A percentile compares a stretch with the other conserved stretches of the same genome.
phyloP scores from a whole-genome alignment of 1,140 invertebrate species.

The Condylostylus longicornis region DNA sequence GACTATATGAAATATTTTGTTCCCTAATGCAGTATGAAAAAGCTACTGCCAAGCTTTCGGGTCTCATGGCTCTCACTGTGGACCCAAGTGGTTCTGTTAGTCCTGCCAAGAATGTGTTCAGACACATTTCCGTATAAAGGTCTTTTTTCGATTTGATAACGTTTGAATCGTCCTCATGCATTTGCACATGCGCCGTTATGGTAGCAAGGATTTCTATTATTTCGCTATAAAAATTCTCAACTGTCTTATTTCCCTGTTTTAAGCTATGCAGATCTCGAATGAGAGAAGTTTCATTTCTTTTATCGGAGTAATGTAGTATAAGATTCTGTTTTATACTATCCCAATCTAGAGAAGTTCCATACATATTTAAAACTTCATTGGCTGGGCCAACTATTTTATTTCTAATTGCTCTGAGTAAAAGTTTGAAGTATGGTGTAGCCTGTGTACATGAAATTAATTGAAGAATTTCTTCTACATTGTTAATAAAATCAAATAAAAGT shows the following conservation, averaged over 20 bases:
- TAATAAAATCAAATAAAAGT: too few relatives aligned
- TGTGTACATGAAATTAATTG: too few relatives aligned
- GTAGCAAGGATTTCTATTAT: conserved; percentile 3
- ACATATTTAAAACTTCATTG: conserved; percentile 2
- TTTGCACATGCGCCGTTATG: conserved; percentile 1
- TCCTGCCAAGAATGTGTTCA: conserved; percentile 4
- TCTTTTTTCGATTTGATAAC: not conserved
- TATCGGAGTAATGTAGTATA: conserved; percentile 4
- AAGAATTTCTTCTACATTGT: too few relatives aligned
- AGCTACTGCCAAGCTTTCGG: not conserved
- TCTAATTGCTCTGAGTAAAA: conserved; percentile 1
- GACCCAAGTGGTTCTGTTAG: conserved; percentile 6
- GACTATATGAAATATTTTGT: too few relatives aligned
- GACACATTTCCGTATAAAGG: conserved; percentile 5
- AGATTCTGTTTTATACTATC: conserved; percentile 2
- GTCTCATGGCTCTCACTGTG: conserved; percentile 4
- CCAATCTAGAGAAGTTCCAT: conserved; percentile 1
- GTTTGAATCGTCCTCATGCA: conserved; percentile 2
- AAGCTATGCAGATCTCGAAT: conserved; percentile 3
- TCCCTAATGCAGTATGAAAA: conserved; percentile 1
- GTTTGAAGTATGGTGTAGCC: too few relatives aligned
- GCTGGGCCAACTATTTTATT: not conserved
- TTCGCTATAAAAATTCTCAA: conserved; percentile 3
- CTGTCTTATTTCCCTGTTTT: not conserved
- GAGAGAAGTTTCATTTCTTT: conserved; percentile 3